Conservation (phyloP, 2,113 vertebrate genomes). For the Nothocercus julius region DNA sequence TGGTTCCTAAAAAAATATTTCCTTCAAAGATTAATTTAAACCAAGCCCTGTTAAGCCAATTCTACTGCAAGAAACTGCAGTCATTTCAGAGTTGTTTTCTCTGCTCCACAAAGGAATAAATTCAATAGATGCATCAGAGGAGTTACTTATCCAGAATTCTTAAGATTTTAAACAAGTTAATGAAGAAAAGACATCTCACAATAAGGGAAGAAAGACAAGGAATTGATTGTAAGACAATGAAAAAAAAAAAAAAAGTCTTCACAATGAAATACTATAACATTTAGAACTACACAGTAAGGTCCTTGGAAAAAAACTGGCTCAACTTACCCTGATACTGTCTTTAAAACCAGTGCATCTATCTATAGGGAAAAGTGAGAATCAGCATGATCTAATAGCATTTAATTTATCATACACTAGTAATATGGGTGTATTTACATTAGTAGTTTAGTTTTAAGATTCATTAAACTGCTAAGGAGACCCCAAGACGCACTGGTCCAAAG, state of each 20-base stretch:
- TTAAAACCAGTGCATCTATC: constrained; percentile 5
- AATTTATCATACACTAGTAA: neutral
- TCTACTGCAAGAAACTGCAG: neutral
- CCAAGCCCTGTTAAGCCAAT: neutral
- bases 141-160: neutral
- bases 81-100: neutral
- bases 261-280: neutral
- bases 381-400: neutral
- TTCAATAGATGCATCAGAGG: neutral
- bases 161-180: neutral
- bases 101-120: neutral
- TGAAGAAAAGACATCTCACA: neutral
- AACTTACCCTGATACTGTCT: neutral
- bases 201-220: neutral
- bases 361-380: neutral
- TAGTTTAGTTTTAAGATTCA: neutral
- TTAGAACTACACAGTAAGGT: neutral
- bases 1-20: neutral
- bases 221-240: neutral
- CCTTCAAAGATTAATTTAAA: neutral
- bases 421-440: neutral
- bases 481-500: neutral
- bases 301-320: neutral
- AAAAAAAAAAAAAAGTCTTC: neutral
- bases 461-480: neutral